Evolutionary conservation across 2,888 invertebrate genomes (phyloP).

Genomic region (Dynastes maya): DNA sequence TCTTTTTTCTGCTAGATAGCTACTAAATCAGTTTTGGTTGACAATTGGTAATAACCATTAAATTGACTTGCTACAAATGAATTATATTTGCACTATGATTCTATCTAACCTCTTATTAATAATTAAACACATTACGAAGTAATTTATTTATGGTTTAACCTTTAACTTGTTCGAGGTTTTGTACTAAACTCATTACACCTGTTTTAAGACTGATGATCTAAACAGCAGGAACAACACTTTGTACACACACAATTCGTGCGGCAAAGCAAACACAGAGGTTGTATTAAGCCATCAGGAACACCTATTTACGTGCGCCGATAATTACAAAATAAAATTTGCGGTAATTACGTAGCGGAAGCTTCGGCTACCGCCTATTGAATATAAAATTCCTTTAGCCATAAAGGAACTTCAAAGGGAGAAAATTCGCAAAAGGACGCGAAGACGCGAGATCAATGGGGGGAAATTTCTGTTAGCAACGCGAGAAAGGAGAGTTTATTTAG

Average conservation of each 20-base stretch:
- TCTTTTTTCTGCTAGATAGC: no score
- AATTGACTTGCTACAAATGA: no score
- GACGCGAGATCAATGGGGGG: not conserved
- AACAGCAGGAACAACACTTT: not conserved
- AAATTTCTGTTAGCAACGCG: not conserved
- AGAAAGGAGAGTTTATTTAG: not conserved
- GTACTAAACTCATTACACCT: no score
- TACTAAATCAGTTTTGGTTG: no score
- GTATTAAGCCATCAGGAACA: conserved; percentile 9
- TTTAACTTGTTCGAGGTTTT: no score
- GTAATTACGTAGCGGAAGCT: not conserved
- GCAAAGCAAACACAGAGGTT: not conserved
- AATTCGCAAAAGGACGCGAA: not conserved
- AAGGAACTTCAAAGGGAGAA: conserved; percentile 32
- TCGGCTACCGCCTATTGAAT: not conserved
- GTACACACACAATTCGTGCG: not conserved
- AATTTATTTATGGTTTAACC: no score
- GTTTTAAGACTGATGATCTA: no score
- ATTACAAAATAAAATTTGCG: conserved; percentile 30
- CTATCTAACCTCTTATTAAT: no score
- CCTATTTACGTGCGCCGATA: conserved; percentile 3
- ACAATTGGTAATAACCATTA: no score
- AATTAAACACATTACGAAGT: no score
- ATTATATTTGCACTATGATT: no score
- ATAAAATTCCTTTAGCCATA: conserved; percentile 12